Evolutionary conservation across 1,140 invertebrate species (phyloP), one percentile per base, ranked within the genome.

Genomic region (Bombus soroeensis): DNA sequence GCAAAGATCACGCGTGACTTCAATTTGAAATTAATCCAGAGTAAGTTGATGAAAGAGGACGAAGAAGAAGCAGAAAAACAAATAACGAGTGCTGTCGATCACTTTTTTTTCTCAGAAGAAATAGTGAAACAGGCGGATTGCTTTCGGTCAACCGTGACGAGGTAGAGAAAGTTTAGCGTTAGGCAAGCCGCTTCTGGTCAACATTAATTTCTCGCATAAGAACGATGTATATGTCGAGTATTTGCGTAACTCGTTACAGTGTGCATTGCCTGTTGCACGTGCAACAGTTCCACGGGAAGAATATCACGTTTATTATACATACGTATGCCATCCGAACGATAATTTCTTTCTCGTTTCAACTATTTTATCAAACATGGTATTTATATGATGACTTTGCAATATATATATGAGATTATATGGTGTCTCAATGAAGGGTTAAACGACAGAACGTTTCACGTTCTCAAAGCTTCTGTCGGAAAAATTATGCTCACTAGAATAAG

Each of bases 141-240:
- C 81, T 83, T 71, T 70, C 43, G 32, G 47, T 81, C 79, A 84
- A n/a, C 73, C 82, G 68, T 89, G 66, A 88, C 74, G 75, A 88
- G 84, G 70, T 79, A 71, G 91, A 91, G 91, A 91, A 91, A 91
- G 90, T 91, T 83, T 83, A 57, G 68, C 57, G 57, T 91, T 89
- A 87, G 75, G 88, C 88, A 91, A 91, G 83, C 64, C 75, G 59
- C 86, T 73, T 81, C 78, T 90, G 81, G 89, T 80, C 89, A 87
- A 81, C 89, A 89, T 88, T 92, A 92, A 92, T 91, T 91, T 87
- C 84, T 90, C 87, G 79, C 83, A 87, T 87, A 90, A 88, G 83
- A 88, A 74, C 87, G 87, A 87, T 86, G 91, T 62, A 75, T 90
- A 92, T 91, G 88, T 85, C 80, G 72, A 41, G 39, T 53, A 74